Percentiles rank a stretch among this genome's conserved stretches.
These are phyloP conservation scores for Trichacis sp. DNA, from an alignment of 2,888 invertebrate species.

Conservation along the genomic window DNA sequence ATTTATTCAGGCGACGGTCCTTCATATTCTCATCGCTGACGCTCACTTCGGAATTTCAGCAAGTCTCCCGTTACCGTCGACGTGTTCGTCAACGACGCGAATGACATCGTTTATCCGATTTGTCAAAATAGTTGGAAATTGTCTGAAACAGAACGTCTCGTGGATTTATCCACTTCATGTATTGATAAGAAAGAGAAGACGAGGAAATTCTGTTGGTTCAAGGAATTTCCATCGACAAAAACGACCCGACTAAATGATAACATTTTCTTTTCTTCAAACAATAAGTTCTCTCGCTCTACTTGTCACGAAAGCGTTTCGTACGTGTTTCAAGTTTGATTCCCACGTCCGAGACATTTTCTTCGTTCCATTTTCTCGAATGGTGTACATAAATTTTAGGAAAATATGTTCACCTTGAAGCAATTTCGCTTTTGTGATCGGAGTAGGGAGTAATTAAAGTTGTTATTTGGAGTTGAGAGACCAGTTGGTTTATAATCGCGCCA, in stretches of 20 bases:
- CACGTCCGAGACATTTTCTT: neutral
- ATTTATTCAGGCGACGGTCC: neutral
- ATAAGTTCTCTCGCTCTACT: neutral
- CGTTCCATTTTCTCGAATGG: neutral
- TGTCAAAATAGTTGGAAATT: neutral
- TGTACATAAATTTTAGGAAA: neutral
- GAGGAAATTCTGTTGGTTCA: neutral
- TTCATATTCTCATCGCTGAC: neutral
- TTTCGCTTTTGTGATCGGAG: neutral
- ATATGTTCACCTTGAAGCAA: neutral
- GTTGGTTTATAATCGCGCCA: neutral
- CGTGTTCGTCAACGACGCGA: neutral
- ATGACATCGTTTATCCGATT: neutral
- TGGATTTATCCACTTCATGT: too few species aligned
- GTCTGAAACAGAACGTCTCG: neutral
- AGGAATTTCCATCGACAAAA: neutral
- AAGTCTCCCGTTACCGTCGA: too few species aligned
- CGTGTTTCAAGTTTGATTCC: too few species aligned
- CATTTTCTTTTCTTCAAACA: neutral
- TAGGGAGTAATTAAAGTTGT: neutral
- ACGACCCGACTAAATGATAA: neutral
- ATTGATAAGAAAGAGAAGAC: too few species aligned
- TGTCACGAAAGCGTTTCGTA: neutral
- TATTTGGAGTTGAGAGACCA: neutral
- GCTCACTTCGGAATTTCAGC: too few species aligned